These are phyloP conservation scores for Popillia japonica DNA, from an alignment of 1,140 invertebrate genomes.

Conservation along the genomic window DNA sequence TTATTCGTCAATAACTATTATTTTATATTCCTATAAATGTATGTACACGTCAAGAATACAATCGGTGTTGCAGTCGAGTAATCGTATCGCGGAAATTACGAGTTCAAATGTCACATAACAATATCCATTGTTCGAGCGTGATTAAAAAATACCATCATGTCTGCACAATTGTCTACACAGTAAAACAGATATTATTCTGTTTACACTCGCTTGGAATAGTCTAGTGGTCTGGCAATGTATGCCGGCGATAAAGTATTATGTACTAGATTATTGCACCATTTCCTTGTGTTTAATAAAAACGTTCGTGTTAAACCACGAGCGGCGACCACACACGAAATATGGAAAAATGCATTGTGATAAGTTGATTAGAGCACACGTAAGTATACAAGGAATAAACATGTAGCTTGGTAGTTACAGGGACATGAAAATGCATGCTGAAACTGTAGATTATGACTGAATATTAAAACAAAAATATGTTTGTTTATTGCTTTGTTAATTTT, in stretches of 20 bases:
- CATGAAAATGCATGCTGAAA: no score
- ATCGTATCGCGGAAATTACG: conserved; percentile 28
- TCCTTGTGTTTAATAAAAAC: not conserved
- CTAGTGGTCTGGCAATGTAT: conserved; percentile 3
- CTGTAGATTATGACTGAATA: no score
- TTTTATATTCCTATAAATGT: not conserved
- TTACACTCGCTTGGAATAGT: conserved; percentile 21
- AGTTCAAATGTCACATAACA: conserved; percentile 32
- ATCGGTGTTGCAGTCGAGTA: not conserved
- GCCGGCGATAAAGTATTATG: conserved; percentile 21
- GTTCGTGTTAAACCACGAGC: not conserved
- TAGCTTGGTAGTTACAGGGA: no score
- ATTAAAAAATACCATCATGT: conserved; percentile 30
- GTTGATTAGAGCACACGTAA: not conserved
- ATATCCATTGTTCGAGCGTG: conserved; percentile 31
- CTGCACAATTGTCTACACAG: conserved; percentile 34
- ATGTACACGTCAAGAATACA: conserved; percentile 15
- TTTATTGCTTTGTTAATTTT: no score
- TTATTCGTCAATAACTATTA: not conserved
- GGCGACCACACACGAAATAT: conserved; percentile 25
- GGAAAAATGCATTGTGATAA: not conserved
- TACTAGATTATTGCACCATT: conserved; percentile 14
- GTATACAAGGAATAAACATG: not conserved
- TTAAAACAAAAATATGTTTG: no score
- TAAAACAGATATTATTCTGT: conserved; percentile 27